A percentile compares a stretch with the other conserved stretches of the same genome.
phyloP scores from a whole-genome alignment of 2,797 vertebrate genomes.

The Gadopsis marmoratus region DNA sequence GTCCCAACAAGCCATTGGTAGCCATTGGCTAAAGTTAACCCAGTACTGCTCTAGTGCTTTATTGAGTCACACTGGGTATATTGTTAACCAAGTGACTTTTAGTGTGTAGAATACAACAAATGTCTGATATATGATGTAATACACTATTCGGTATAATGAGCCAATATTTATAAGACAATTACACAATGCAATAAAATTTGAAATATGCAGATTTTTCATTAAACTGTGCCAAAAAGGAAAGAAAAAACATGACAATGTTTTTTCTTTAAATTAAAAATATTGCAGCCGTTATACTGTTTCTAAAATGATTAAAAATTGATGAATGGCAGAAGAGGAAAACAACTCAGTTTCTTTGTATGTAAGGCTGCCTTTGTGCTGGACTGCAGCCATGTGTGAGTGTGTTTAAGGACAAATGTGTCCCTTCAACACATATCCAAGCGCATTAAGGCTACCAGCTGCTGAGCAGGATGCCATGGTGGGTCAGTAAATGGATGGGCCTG shows the following conservation, averaged over 20 bases:
- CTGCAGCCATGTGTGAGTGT: conserved; percentile 20
- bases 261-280: conserved; percentile 14
- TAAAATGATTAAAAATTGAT: conserved; percentile 30
- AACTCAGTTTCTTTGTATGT: conserved; percentile 11
- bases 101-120: neutral
- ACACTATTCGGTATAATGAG: too few species aligned
- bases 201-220: neutral
- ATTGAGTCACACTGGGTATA: neutral
- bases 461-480: conserved; percentile 29
- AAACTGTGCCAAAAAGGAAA: neutral
- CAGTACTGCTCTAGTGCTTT: neutral
- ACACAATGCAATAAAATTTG: neutral
- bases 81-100: neutral
- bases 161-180: neutral
- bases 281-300: neutral
- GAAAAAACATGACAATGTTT: neutral
- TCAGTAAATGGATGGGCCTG: conserved; percentile 41
- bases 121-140: too few species aligned
- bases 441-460: conserved; percentile 38
- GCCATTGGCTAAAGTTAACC: too few species aligned
- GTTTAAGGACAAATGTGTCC: conserved; percentile 31
- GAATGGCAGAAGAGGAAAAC: conserved; percentile 13
- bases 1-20: too few species aligned
- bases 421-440: conserved; percentile 17
- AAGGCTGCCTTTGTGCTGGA: conserved; percentile 18